These are phyloP conservation scores for Caenorhabditis sulstoni DNA, from an alignment of 2,888 invertebrate species.

Conservation along the genomic window DNA sequence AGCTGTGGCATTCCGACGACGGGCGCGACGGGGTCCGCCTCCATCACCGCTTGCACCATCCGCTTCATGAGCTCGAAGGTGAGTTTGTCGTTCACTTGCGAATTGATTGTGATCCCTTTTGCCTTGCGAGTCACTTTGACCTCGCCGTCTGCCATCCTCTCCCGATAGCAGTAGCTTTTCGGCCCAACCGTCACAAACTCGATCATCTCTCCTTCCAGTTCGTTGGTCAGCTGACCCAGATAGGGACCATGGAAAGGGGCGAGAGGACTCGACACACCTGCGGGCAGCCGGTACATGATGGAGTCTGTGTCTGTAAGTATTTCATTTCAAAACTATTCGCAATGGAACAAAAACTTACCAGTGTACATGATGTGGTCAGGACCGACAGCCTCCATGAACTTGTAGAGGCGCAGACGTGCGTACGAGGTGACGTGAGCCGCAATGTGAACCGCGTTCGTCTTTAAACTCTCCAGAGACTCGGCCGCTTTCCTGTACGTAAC, in stretches of 20 bases:
- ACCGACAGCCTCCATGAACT: background rate
- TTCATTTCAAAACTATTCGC: background rate
- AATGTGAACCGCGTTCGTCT: background rate
- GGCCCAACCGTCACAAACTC: background rate
- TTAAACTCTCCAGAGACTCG: background rate
- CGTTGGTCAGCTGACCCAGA: background rate
- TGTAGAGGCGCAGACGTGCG: background rate
- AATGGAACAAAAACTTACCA: background rate
- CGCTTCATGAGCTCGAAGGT: background rate
- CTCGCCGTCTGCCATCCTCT: background rate
- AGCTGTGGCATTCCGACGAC: background rate
- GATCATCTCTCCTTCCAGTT: background rate
- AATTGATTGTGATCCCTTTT: background rate
- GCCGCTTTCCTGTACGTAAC: background rate
- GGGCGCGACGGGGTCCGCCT: background rate
- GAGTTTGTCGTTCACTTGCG: background rate
- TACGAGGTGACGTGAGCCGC: background rate
- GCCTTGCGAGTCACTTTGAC: background rate
- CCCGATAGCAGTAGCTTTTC: background rate
- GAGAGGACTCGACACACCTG: background rate
- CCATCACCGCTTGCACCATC: background rate
- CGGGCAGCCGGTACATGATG: background rate
- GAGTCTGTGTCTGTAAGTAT: slow-evolving; percentile 2
- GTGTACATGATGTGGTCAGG: background rate
- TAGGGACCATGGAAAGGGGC: background rate